Evolutionary conservation across 2,888 invertebrate species (phyloP), one percentile per base, ranked within the genome.

Genomic region (Yponomeuta evonymella): DNA sequence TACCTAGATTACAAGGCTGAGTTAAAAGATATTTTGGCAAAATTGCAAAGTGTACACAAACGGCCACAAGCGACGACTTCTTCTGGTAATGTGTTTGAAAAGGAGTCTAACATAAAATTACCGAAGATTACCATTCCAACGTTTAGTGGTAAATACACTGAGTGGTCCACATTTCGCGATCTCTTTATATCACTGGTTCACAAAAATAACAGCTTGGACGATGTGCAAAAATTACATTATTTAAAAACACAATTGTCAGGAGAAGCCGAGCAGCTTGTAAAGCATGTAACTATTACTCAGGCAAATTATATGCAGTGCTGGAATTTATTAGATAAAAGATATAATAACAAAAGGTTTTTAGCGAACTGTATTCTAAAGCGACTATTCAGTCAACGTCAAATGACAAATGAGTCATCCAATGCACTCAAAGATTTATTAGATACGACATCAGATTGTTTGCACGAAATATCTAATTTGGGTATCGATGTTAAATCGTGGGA

Each of bases 141-240:
- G 15, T 74, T 65, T 48, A 71, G 36, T 33, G 74, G 74, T 8
- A 66, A 62, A 23, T 74, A 74, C 58, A 70, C 71, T 67, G 68
- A 72, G 36, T 73, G 73, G 73, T 48, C 63, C 64, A 69, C 72
- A 6, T 74, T 73, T 51, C 73, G 70, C n/a, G 73, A 73, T 66
- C 65, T 74, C 30, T 74, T 72, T 71, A 69, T 67, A 30, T 68
- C 72, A 30, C 66, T 74, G 8, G 71, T 72, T 6, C 73, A 73
- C 65, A 66, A 70, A 1, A 74, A 72, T 48, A 4, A 10, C 12
- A 15, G 70, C 5, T 23, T 72, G 29, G 70, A 48, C 48, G 63
- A 70, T 5, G 73, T 73, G 23, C 70, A n/a, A n/a, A n/a, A n/a
- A n/a, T n/a, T n/a, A n/a, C n/a, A n/a, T n/a, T n/a, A n/a, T n/a